Percentiles rank a stretch among this genome's conserved stretches.
Conservation (phyloP, 2,888 invertebrate genomes). For the Cheilosia soror region DNA sequence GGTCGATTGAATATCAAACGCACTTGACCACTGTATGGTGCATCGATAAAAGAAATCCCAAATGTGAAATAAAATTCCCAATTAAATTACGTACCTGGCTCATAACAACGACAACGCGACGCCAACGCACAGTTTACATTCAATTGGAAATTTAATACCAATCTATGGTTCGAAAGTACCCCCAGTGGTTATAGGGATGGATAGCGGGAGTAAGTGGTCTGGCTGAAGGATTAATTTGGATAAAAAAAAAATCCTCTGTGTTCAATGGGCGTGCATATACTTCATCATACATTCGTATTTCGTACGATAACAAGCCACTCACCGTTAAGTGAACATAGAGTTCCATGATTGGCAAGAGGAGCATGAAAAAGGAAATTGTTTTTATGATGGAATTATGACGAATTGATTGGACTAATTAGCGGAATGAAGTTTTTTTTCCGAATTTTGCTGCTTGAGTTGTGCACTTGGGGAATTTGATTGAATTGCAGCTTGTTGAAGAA, state of each 20-base stretch:
- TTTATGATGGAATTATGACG: slow-evolving; percentile 18
- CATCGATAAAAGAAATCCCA: slow-evolving; percentile 4
- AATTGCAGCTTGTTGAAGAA: not conserved
- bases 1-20: slow-evolving; percentile 17
- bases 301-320: not conserved
- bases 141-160: slow-evolving; percentile 30
- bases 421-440: slow-evolving; percentile 4
- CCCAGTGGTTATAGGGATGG: not conserved
- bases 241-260: not conserved
- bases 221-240: slow-evolving; percentile 32
- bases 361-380: slow-evolving; percentile 19
- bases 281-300: not conserved
- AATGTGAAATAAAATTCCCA: slow-evolving; percentile 63
- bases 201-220: too few relatives aligned
- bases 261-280: slow-evolving; percentile 13
- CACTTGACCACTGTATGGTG: slow-evolving; percentile 6
- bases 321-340: not conserved
- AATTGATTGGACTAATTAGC: slow-evolving; percentile 49
- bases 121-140: slow-evolving; percentile 18
- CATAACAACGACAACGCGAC: not conserved
- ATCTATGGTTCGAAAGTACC: not conserved
- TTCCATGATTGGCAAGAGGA: not conserved
- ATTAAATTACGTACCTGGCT: slow-evolving; percentile 54
- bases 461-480: not conserved
- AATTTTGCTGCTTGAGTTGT: not conserved